These are phyloP conservation scores for Heliconius hermathena DNA, from an alignment of 1,140 invertebrate genomes.

Conservation along the genomic window DNA sequence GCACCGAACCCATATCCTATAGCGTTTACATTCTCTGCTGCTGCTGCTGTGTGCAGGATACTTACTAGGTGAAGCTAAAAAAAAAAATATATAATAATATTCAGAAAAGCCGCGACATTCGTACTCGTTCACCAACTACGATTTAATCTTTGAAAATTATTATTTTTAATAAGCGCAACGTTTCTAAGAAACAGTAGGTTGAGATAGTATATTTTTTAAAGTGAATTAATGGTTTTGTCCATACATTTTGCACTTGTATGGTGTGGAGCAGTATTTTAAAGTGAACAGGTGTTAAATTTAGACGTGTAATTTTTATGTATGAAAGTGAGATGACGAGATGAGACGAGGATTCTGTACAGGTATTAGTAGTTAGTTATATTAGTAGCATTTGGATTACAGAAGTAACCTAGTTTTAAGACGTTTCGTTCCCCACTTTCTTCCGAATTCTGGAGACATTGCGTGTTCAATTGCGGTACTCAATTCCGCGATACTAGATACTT, in stretches of 20 bases:
- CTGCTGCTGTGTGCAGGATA: no score
- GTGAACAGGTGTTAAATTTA: constrained; percentile 23
- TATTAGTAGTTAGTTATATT: no score
- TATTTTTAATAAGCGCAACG: constrained; percentile 12
- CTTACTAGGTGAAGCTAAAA: no score
- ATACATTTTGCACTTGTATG: not conserved
- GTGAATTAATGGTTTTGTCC: constrained; percentile 2
- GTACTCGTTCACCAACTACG: not conserved
- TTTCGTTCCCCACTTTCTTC: no score
- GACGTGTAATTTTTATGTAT: constrained; percentile 20
- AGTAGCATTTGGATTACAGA: no score
- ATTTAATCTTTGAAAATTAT: constrained; percentile 17
- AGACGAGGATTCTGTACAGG: not conserved
- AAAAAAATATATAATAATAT: not conserved
- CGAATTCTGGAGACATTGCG: no score
- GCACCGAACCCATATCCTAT: not conserved
- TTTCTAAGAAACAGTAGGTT: constrained; percentile 16
- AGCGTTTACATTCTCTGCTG: not conserved
- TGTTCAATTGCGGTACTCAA: no score
- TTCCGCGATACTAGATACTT: no score
- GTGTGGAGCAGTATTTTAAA: constrained; percentile 12
- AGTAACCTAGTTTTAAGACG: no score
- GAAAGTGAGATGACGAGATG: not conserved
- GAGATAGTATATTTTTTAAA: not conserved
- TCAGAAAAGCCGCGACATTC: not conserved